Conservation (phyloP, 1,140 invertebrate genomes). For the Thereuonema tuberculata region DNA sequence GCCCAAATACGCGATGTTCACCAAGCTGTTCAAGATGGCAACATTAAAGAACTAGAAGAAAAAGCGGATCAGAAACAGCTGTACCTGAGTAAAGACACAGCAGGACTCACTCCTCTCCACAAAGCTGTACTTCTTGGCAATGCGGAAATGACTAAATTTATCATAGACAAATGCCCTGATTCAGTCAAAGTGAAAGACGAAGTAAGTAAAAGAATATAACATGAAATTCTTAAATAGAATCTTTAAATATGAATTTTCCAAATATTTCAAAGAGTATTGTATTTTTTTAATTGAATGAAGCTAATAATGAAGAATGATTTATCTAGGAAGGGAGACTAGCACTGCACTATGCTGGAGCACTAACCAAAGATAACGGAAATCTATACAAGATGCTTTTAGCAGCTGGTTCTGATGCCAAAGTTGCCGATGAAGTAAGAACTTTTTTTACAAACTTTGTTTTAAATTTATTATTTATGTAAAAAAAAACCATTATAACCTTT, state of each 20-base stretch:
- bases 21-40: constrained; percentile 54
- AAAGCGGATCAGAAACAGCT: constrained; percentile 52
- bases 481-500: constrained; percentile 2
- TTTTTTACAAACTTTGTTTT: too few relatives aligned
- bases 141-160: constrained; percentile 10
- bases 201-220: constrained; percentile 11
- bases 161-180: constrained; percentile 14
- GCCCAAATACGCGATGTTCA: constrained; percentile 69
- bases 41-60: constrained; percentile 41
- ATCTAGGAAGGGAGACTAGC: constrained; percentile 64
- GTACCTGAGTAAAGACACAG: constrained; percentile 58
- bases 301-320: not conserved
- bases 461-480: not conserved
- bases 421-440: not conserved
- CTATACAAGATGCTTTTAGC: constrained; percentile 56
- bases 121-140: constrained; percentile 38
- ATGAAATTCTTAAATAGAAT: too few relatives aligned
- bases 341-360: constrained; percentile 73
- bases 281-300: not conserved
- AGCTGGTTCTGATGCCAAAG: constrained; percentile 58
- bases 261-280: not conserved
- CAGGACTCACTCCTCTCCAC: constrained; percentile 65
- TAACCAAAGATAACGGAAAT: constrained; percentile 47
- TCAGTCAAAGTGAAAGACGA: constrained; percentile 16
- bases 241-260: not conserved